Evolutionary conservation across 2,888 invertebrate species (phyloP).

Genomic region (Invenusta paracnida): DNA sequence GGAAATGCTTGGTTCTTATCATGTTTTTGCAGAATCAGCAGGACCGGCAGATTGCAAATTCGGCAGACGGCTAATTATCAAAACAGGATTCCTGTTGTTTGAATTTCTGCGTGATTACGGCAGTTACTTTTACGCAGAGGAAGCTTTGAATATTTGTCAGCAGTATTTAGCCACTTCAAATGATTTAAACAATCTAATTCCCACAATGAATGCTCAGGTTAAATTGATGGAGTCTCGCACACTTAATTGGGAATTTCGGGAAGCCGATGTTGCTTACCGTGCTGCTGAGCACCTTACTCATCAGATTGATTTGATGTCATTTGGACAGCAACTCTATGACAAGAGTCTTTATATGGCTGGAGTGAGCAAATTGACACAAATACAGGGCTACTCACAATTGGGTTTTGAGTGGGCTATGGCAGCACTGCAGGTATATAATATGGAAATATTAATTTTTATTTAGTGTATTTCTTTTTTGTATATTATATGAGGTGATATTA

Average conservation of each 20-base stretch:
- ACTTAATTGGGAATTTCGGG: conserved; percentile 50
- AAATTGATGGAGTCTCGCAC: conserved; percentile 52
- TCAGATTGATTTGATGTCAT: conserved; percentile 54
- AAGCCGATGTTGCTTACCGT: conserved; percentile 50
- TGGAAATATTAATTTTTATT: too few relatives aligned
- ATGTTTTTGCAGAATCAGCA: background rate
- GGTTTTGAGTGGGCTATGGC: background rate
- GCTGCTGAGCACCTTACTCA: conserved; percentile 50
- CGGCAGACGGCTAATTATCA: background rate
- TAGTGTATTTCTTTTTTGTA: too few relatives aligned
- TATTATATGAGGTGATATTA: too few relatives aligned
- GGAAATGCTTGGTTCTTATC: background rate
- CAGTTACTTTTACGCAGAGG: background rate
- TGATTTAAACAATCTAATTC: background rate
- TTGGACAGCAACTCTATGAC: conserved; percentile 52
- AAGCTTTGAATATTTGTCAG: background rate
- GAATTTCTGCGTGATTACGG: conserved; percentile 19
- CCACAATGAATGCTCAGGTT: conserved; percentile 43
- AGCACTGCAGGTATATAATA: background rate
- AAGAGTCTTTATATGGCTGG: conserved; percentile 25
- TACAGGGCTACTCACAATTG: background rate
- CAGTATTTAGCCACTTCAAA: background rate
- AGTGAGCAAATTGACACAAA: background rate
- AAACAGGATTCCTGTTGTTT: conserved; percentile 13
- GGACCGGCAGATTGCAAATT: background rate